Evolutionary conservation across 2,797 vertebrate genomes (phyloP).

Genomic region (Acanthornis magna): DNA sequence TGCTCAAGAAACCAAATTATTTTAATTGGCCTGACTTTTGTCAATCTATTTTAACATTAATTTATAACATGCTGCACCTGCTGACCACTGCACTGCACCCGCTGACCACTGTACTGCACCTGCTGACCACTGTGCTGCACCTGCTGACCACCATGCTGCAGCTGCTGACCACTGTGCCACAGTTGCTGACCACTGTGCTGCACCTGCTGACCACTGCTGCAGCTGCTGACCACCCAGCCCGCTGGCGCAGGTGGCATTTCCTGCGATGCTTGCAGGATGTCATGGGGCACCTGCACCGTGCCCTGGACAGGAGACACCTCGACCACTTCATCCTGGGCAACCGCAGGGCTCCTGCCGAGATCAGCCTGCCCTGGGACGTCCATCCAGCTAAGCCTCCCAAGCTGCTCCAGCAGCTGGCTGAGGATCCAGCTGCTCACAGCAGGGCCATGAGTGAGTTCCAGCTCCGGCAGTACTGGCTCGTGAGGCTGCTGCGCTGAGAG

Average conservation of each 20-base stretch:
- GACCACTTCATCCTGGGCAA: neutral
- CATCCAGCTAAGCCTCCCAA: neutral
- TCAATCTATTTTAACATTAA: too few species aligned
- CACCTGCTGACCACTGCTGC: too few species aligned
- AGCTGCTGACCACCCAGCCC: neutral
- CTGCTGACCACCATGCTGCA: too few species aligned
- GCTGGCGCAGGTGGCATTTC: neutral
- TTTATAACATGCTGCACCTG: too few species aligned
- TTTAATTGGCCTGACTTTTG: too few species aligned
- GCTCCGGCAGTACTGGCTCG: neutral
- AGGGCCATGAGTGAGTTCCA: neutral
- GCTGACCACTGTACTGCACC: too few species aligned
- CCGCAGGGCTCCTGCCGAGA: neutral
- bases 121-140: too few species aligned
- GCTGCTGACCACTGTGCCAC: neutral
- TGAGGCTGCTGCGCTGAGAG: neutral
- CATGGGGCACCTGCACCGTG: neutral
- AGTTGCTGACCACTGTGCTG: too few species aligned
- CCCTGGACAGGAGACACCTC: neutral
- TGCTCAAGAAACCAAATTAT: too few species aligned
- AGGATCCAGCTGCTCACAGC: neutral
- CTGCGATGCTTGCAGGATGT: rapidly evolving
- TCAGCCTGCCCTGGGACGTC: neutral
- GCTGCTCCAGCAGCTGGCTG: neutral
- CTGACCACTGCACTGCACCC: too few species aligned